A percentile compares a stretch with the other conserved stretches of the same genome.
phyloP scores from a whole-genome alignment of 2,113 vertebrate genomes.

The Brienomyrus brachyistius region DNA sequence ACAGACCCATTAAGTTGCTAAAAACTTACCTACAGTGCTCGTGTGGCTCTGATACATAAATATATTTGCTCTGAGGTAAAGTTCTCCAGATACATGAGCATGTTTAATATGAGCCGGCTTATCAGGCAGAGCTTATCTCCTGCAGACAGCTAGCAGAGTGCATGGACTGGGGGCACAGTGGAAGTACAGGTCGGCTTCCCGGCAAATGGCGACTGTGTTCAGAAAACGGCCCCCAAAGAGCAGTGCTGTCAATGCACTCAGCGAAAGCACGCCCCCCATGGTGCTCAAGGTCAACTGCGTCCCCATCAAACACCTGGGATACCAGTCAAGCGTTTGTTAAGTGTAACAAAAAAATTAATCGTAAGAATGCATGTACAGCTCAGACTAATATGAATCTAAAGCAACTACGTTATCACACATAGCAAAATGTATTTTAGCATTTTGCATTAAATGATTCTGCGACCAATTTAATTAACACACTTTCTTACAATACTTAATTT shows the following conservation, averaged over 20 bases:
- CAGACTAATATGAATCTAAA: background rate
- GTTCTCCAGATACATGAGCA: slow-evolving; percentile 44
- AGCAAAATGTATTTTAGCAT: background rate
- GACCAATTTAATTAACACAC: background rate
- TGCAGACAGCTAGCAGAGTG: slow-evolving; percentile 53
- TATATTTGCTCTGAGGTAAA: slow-evolving; percentile 51
- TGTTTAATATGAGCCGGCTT: slow-evolving; percentile 48
- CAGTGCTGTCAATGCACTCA: slow-evolving; percentile 9
- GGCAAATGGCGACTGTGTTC: slow-evolving; percentile 28
- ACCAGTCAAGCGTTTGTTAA: background rate
- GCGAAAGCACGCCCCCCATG: slow-evolving; percentile 13
- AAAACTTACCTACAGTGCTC: slow-evolving; percentile 42
- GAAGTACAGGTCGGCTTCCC: slow-evolving; percentile 33
- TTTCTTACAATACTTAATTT: background rate
- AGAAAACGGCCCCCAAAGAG: slow-evolving; percentile 21
- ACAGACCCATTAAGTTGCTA: slow-evolving; percentile 51
- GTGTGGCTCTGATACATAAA: slow-evolving; percentile 50
- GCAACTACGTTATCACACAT: background rate
- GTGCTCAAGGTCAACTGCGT: slow-evolving; percentile 23
- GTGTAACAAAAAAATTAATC: background rate
- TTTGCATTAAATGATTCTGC: background rate
- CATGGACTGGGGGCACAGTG: slow-evolving; percentile 17
- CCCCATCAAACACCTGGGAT: background rate
- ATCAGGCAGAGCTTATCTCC: slow-evolving; percentile 59
- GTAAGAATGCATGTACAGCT: background rate